Evolutionary conservation across 2,888 invertebrate species (phyloP), one percentile per base, ranked within the genome.

Genomic region (Sympetrum striolatum): DNA sequence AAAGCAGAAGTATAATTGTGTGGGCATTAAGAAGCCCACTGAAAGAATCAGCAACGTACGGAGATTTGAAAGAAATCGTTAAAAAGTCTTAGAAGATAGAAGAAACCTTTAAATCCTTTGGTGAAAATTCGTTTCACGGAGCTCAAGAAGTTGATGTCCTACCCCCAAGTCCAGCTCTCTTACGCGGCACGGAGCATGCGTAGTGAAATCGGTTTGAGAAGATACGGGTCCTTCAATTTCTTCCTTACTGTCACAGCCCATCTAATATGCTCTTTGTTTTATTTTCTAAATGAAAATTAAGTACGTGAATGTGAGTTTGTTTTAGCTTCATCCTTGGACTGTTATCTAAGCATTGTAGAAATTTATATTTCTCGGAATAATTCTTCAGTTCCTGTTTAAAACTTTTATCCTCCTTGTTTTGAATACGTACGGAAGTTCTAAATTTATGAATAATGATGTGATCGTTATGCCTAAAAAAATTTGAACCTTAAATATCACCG

Each of bases 181-280:
- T 92, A 92, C 92, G 93, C 92, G 92, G 92, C 92, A 92, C 92
- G 92, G 92, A 92, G 93, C 93, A 91, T 92, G 92, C 92, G 92
- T 90, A 81, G 86, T 86, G 86, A 86, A 86, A 86, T 86, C 86
- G 60, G 60, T 86, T 86, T 60, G 86, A 86, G 86, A 86, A 64
- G 86, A 86, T 86, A 60, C 86, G 86, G 60, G 86, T 64, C 86
- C 86, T 86, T 86, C 86, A 86, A 86, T 86, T 86, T 86, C 35
- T 37, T 64, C 86, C 60, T n/a, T 10, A 39, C 86, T 86, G 86
- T 60, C 86, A 82, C 18, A 86, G 22, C 86, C 86, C 39, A 37
- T 37, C 53, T 53, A 18, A 53, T 64, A 86, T 86, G 86, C 58
- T 1, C 37, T 64, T 86, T 60, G n/a, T 64, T 6, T 31, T 18